Evolutionary conservation across 2,113 vertebrate species (phyloP).

Genomic region (Urocynchramus pylzowi): DNA sequence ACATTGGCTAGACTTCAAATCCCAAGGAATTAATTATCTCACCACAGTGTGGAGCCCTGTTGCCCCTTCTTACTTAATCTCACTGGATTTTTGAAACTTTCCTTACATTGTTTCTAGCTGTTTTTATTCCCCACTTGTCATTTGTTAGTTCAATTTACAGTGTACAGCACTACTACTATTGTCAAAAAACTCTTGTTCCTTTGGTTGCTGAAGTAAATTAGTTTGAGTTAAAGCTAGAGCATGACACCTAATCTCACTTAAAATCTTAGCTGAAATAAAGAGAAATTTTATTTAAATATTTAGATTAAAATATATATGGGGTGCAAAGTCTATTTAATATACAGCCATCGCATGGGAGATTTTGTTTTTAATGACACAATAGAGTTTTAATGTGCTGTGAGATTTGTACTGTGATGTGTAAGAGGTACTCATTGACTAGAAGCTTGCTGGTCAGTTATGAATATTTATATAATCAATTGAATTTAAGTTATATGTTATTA

Average conservation of each 20-base stretch:
- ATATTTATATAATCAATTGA: not conserved
- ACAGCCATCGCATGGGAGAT: not conserved
- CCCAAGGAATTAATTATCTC: not conserved
- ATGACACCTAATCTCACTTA: not conserved
- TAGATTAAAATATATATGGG: not conserved
- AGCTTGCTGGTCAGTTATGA: not conserved
- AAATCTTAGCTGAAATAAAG: not conserved
- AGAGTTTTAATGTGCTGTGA: not conserved
- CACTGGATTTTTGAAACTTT: not conserved
- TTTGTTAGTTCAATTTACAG: not conserved
- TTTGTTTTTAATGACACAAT: not conserved
- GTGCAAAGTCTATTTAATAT: not conserved
- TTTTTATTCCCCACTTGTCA: not conserved
- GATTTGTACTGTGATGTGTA: not conserved
- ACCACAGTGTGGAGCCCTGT: not conserved
- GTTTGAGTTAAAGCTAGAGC: not conserved
- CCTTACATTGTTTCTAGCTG: not conserved
- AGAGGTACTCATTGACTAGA: not conserved
- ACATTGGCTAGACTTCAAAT: not conserved
- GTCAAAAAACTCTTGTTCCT: not conserved
- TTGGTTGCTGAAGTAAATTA: constrained; percentile 47
- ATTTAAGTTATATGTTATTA: not conserved
- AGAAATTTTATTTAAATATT: not conserved
- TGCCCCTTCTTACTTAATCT: not conserved
- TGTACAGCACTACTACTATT: not conserved